These are phyloP conservation scores for Solea solea DNA, from an alignment of 2,113 vertebrate genomes.

Conservation along the genomic window DNA sequence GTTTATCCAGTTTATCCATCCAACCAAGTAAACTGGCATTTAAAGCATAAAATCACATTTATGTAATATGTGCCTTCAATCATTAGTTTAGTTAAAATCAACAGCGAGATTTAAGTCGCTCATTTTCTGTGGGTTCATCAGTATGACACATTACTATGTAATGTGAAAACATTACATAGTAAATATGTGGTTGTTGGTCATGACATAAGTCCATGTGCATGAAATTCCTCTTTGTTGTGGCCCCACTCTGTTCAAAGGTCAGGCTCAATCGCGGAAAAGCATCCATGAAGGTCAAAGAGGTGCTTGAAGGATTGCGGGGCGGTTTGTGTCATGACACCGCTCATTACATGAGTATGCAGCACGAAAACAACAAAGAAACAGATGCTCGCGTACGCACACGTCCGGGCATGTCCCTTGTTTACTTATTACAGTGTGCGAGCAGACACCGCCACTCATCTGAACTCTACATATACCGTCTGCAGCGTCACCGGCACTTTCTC, in stretches of 20 bases:
- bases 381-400: background rate
- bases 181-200: background rate
- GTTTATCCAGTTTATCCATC: too few relatives aligned
- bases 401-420: constrained; percentile 27
- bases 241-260: background rate
- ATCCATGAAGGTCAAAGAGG: background rate
- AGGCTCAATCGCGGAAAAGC: background rate
- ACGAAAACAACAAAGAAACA: constrained; percentile 17
- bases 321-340: too few relatives aligned
- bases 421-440: constrained; percentile 18
- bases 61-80: too few relatives aligned
- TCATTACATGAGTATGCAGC: constrained; percentile 7
- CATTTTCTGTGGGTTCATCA: too few relatives aligned
- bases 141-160: too few relatives aligned
- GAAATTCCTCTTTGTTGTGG: background rate
- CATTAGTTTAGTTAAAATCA: too few relatives aligned
- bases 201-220: background rate
- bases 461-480: constrained; percentile 32
- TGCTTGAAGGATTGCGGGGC: background rate
- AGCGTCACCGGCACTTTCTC: constrained; percentile 67
- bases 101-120: too few relatives aligned
- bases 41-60: too few relatives aligned
- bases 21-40: too few relatives aligned
- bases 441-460: constrained; percentile 20
- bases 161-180: too few relatives aligned